A percentile compares a stretch with the other conserved stretches of the same genome.
These are phyloP conservation scores for Agrilus biguttatus DNA, from an alignment of 2,888 invertebrate genomes.

Conservation along the genomic window DNA sequence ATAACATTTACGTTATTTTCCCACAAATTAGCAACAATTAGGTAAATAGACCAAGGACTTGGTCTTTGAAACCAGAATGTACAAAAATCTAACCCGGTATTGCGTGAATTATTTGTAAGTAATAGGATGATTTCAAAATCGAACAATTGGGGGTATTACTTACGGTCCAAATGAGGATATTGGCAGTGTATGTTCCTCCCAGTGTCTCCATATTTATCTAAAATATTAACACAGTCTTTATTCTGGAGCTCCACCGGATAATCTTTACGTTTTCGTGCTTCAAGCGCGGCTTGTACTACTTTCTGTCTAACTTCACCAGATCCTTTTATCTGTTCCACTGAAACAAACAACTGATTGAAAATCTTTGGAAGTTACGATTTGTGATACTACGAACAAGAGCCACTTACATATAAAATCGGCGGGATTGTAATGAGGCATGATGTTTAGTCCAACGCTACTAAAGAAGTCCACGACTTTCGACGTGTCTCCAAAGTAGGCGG, in stretches of 20 bases:
- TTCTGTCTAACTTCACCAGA: slow-evolving; percentile 50
- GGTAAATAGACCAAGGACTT: not conserved
- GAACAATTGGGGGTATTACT: slow-evolving; percentile 10
- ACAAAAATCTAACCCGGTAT: too few species aligned
- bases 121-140: too few species aligned
- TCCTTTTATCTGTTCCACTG: slow-evolving; percentile 66
- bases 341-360: slow-evolving; percentile 14
- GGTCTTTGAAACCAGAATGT: too few species aligned
- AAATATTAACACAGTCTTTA: slow-evolving; percentile 23
- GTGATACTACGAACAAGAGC: not conserved
- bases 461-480: slow-evolving; percentile 59
- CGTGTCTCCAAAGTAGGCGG: slow-evolving; percentile 63
- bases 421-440: slow-evolving; percentile 67
- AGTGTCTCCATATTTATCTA: slow-evolving; percentile 24
- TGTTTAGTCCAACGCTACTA: slow-evolving; percentile 50
- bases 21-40: not conserved
- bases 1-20: not conserved
- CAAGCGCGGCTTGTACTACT: slow-evolving; percentile 49
- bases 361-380: not conserved
- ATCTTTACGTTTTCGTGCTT: slow-evolving; percentile 42
- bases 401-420: slow-evolving; percentile 69
- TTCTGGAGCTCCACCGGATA: slow-evolving; percentile 40
- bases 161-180: slow-evolving; percentile 28
- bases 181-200: slow-evolving; percentile 20
- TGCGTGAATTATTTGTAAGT: too few species aligned